A percentile compares a stretch with the other conserved stretches of the same genome.
Conservation (phyloP, 2,797 vertebrate genomes). For the Lacerta agilis region DNA sequence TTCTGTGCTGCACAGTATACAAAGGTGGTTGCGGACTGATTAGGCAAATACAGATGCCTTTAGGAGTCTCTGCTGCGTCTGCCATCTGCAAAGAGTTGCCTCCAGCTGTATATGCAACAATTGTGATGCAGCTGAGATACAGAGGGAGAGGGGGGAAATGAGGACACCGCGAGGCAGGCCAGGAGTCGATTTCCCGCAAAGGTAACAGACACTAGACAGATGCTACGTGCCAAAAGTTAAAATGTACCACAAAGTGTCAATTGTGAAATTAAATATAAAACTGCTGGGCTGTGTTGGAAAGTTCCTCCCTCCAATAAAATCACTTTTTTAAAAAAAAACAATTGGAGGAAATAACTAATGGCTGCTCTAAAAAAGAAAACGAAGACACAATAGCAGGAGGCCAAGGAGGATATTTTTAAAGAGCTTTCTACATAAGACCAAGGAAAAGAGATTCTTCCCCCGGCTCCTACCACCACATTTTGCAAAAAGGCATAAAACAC, state of each 20-base stretch:
- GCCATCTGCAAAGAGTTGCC: conserved; percentile 39
- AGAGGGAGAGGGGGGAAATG: conserved; percentile 59
- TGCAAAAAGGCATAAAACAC: conserved; percentile 39
- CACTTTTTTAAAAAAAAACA: conserved; percentile 67
- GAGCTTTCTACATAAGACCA: conserved; percentile 23
- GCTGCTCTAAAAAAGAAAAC: conserved; percentile 66
- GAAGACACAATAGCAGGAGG: conserved; percentile 9
- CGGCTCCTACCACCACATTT: neutral
- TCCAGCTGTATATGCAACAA: conserved; percentile 45
- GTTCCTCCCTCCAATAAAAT: conserved; percentile 67
- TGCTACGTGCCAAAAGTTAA: conserved; percentile 61
- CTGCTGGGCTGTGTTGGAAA: conserved; percentile 66
- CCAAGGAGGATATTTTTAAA: conserved; percentile 12
- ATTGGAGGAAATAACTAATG: conserved; percentile 74
- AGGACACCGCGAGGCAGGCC: conserved; percentile 63
- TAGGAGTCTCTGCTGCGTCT: conserved; percentile 4
- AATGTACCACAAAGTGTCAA: conserved; percentile 13
- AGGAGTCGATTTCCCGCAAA: conserved; percentile 64
- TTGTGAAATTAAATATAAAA: conserved; percentile 68
- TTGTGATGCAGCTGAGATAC: conserved; percentile 55
- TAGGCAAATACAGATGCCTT: neutral
- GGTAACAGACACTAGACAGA: conserved; percentile 70
- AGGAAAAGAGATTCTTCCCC: conserved; percentile 42
- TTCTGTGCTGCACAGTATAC: neutral
- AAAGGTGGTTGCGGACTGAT: neutral